These are phyloP conservation scores for Actinia tenebrosa DNA, from an alignment of 64 coral and sea anemone species.

Conservation along the genomic window DNA sequence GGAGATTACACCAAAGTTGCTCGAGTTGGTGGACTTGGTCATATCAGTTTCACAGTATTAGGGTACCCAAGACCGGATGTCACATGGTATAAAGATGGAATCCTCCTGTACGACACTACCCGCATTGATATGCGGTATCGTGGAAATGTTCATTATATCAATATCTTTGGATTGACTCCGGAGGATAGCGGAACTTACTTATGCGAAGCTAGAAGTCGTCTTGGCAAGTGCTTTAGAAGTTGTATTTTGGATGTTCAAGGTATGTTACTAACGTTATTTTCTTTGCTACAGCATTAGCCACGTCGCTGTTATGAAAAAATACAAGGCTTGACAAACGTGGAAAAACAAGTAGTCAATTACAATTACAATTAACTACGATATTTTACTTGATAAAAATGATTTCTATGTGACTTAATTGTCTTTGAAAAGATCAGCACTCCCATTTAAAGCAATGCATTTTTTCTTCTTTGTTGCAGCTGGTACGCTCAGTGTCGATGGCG, in stretches of 20 bases:
- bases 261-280: neutral
- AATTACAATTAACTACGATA: no score
- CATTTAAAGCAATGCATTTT: neutral
- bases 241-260: conserved; percentile 38
- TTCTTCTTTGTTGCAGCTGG: conserved; percentile 41
- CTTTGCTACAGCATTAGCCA: no score
- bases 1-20: conserved; percentile 20
- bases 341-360: no score
- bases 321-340: no score
- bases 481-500: conserved; percentile 24
- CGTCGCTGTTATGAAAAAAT: no score
- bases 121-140: conserved; percentile 31
- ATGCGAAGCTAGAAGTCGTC: conserved; percentile 42
- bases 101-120: conserved; percentile 34
- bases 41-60: conserved; percentile 43
- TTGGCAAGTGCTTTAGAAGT: conserved; percentile 25
- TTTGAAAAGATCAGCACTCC: no score
- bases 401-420: no score
- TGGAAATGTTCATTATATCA: conserved; percentile 43
- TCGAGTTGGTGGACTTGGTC: conserved; percentile 25
- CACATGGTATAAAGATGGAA: conserved; percentile 38
- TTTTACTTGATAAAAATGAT: no score
- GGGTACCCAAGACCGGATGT: conserved; percentile 46
- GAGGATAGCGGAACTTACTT: conserved; percentile 56
- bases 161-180: conserved; percentile 24